Evolutionary conservation across 2,113 vertebrate genomes (phyloP), one percentile per base, ranked within the genome.

Genomic region (Neoarius graeffei): DNA sequence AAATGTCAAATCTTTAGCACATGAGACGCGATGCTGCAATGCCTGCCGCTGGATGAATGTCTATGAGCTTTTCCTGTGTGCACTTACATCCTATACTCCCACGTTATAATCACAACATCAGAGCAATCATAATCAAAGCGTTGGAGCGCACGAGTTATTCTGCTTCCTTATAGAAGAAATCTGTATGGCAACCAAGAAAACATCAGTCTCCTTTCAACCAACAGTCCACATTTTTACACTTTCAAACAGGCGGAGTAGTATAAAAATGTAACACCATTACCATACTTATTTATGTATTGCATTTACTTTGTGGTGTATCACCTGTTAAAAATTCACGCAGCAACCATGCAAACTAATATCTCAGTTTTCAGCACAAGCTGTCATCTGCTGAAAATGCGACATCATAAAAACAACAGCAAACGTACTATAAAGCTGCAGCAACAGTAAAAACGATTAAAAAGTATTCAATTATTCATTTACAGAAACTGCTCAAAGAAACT

Each of bases 1-100:
- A 88, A 89, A 88, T 59, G 71, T 84, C 87, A 88, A 56, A 85
- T 66, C 87, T 80, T 48, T 27, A 85, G 82, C 50, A 69, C 81
- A 27, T 10, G 50, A 85, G 27, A 77, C 59, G 57, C 50, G 48
- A 27, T 13, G 42, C 42, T 73, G 42, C 69, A 62, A 25, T 73
- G 79, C 56, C 86, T 85, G 52, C 82, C 50, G 71, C 60, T 27
- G 23, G 52, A 57, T 35, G 15, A 88, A 64, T 23, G 35, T 9
- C 56, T 64, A 76, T 66, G 25, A 56, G 69, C 17, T 50, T 76
- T 64, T 77, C 48, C 17, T 62, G 80, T 62, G 35, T 25, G 57
- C 30, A 23, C 17, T 62, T 82, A 6, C 80, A 8, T 62, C 57
- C 62, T 62, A 10, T 48, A 42, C 50, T 81, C 62, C 74, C 19